Evolutionary conservation across 2,888 invertebrate species (phyloP), one percentile per base, ranked within the genome.

Genomic region (Sepioteuthis lessoniana): DNA sequence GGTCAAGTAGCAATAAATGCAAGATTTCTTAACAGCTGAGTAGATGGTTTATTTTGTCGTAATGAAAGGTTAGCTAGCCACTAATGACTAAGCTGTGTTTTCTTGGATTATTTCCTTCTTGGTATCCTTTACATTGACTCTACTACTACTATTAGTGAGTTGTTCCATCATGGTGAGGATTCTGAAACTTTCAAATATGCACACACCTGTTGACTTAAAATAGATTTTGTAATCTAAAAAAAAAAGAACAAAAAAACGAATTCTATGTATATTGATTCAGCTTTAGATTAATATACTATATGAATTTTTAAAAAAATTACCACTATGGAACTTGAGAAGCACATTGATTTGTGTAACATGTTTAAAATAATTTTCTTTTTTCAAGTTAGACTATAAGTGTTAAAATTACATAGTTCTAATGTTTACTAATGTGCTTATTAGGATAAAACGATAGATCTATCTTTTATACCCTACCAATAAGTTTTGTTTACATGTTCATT

Each of bases 1-100:
- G 55, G 76, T 76, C 76, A 76, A 76, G 76, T 76, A 76, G 76
- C 76, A 76, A 76, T 76, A 76, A 76, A 76, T n/a, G 76, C 76
- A 76, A 35, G 76, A 76, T 76, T 60, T 76, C 76, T 76, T 35
- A 76, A 76, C 76, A 76, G 76, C n/a, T 13, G 76, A 16, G 19
- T 76, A 76, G n/a, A 76, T 76, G n/a, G 8, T n/a, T 8, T 60
- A 28, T 60, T 60, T 60, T 60, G 28, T 47, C 16, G 55, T 55
- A 21, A 76, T n/a, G 76, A n/a, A 76, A 76, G 76, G 16, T 76
- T 76, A n/a, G 76, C n/a, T 35, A 16, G 76, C 4, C 19, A 19
- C 76, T 76, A 35, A 13, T 76, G 76, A 35, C 16, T n/a, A 76
- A 76, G 76, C n/a, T n/a, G 4, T 35, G 76, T 35, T n/a, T 13